phyloP scores from a whole-genome alignment of 2,797 vertebrate genomes.

The Aphelocoma californica region DNA sequence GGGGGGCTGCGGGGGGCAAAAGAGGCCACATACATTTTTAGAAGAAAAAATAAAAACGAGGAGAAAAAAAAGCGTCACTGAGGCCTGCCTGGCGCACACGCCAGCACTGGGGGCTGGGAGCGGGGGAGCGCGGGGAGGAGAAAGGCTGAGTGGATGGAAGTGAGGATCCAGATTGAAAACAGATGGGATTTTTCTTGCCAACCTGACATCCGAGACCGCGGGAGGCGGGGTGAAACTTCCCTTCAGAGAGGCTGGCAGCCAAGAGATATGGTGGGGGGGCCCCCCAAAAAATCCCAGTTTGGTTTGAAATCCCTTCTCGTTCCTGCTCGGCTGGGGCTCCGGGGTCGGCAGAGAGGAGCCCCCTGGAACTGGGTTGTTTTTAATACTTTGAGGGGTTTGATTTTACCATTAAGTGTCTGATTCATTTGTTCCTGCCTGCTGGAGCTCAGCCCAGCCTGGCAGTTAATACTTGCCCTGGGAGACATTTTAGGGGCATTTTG shows the following conservation, averaged over 20 bases:
- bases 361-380: neutral
- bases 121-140: slow-evolving; percentile 14
- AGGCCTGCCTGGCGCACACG: neutral
- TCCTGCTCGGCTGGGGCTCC: neutral
- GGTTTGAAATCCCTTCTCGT: slow-evolving; percentile 16
- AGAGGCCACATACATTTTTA: slow-evolving; percentile 49
- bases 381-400: neutral
- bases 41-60: neutral
- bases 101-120: slow-evolving; percentile 46
- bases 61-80: neutral
- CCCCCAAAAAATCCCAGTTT: neutral
- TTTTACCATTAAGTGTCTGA: slow-evolving; percentile 13
- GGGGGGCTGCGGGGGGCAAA: neutral
- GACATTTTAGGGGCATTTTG: slow-evolving; percentile 39
- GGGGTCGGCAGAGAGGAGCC: neutral
- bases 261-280: neutral
- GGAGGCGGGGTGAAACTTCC: slow-evolving; percentile 40
- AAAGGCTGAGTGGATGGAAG: slow-evolving; percentile 37
- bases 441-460: slow-evolving; percentile 54
- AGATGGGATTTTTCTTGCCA: slow-evolving; percentile 71
- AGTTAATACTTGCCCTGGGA: slow-evolving; percentile 7
- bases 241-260: slow-evolving; percentile 31
- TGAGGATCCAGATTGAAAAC: slow-evolving; percentile 76
- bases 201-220: slow-evolving; percentile 70
- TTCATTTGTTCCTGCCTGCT: slow-evolving; percentile 44